Evolutionary conservation across 2,888 invertebrate genomes (phyloP).

Genomic region (Tetragonula carbonaria): DNA sequence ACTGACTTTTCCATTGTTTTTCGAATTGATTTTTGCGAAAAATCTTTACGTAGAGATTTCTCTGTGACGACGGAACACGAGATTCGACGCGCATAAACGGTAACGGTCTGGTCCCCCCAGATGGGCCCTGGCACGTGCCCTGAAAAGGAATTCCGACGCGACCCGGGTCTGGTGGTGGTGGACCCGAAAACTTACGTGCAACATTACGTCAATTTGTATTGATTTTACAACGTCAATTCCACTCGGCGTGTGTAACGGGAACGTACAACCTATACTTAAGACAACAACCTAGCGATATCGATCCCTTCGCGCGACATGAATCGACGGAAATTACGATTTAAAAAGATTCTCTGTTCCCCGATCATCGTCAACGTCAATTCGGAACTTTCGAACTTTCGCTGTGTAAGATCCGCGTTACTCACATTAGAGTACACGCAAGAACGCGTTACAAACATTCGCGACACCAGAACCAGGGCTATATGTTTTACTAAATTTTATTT

Average conservation of each 20-base stretch:
- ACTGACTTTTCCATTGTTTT: too few relatives aligned
- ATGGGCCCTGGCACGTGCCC: not conserved
- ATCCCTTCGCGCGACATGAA: not conserved
- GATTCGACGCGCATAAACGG: not conserved
- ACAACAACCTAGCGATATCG: conserved; percentile 38
- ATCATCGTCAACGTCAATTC: not conserved
- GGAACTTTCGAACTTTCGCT: not conserved
- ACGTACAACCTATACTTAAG: conserved; percentile 45
- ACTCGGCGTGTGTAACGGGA: conserved; percentile 26
- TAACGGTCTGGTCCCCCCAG: not conserved
- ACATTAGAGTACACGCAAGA: too few relatives aligned
- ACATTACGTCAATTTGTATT: conserved; percentile 72
- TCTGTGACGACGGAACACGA: not conserved
- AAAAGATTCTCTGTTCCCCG: not conserved
- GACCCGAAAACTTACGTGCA: conserved; percentile 56
- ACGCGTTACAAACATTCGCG: too few relatives aligned
- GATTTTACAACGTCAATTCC: conserved; percentile 51
- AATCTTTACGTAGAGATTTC: too few relatives aligned
- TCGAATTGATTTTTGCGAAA: too few relatives aligned
- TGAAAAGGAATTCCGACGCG: conserved; percentile 8
- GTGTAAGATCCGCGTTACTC: not conserved
- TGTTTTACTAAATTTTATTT: not conserved
- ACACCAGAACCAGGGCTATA: too few relatives aligned
- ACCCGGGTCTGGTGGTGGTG: not conserved
- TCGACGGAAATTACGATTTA: conserved; percentile 17